A percentile compares a stretch with the other conserved stretches of the same genome.
These are phyloP conservation scores for Drosophila flavopinicola DNA, from an alignment of 2,888 invertebrate genomes.

Conservation along the genomic window DNA sequence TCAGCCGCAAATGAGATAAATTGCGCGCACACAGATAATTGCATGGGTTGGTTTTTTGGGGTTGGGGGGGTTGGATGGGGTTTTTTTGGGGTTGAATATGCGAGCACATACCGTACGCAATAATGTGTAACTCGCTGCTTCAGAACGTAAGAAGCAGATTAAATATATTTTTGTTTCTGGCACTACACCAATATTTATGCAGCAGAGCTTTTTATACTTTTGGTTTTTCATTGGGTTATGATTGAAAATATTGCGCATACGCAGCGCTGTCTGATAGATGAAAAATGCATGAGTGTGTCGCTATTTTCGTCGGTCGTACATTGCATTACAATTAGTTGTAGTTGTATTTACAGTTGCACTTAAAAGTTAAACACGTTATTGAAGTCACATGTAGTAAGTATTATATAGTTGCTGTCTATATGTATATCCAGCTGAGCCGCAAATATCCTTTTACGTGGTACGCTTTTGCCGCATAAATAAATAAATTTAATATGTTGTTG, in stretches of 20 bases:
- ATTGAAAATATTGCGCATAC: slow-evolving; percentile 56
- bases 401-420: slow-evolving; percentile 1
- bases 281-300: slow-evolving; percentile 20
- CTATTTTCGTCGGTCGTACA: slow-evolving; percentile 17
- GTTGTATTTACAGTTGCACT: slow-evolving; percentile 62
- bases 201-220: background rate
- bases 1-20: slow-evolving; percentile 83
- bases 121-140: slow-evolving; percentile 30
- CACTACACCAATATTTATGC: slow-evolving; percentile 56
- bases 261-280: slow-evolving; percentile 27
- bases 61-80: background rate
- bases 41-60: slow-evolving; percentile 41
- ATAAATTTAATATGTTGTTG: slow-evolving; percentile 37
- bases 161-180: slow-evolving; percentile 2
- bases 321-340: slow-evolving; percentile 41
- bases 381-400: slow-evolving; percentile 18
- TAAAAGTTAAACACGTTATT: slow-evolving; percentile 44
- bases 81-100: slow-evolving; percentile 8
- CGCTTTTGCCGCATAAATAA: slow-evolving; percentile 43
- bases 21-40: slow-evolving; percentile 79
- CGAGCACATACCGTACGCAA: slow-evolving; percentile 46
- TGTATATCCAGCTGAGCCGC: slow-evolving; percentile 9
- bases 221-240: slow-evolving; percentile 27
- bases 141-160: slow-evolving; percentile 15
- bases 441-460: slow-evolving; percentile 31